Conservation (phyloP, 2,113 vertebrate species). For the Manacus vitellinus region DNA sequence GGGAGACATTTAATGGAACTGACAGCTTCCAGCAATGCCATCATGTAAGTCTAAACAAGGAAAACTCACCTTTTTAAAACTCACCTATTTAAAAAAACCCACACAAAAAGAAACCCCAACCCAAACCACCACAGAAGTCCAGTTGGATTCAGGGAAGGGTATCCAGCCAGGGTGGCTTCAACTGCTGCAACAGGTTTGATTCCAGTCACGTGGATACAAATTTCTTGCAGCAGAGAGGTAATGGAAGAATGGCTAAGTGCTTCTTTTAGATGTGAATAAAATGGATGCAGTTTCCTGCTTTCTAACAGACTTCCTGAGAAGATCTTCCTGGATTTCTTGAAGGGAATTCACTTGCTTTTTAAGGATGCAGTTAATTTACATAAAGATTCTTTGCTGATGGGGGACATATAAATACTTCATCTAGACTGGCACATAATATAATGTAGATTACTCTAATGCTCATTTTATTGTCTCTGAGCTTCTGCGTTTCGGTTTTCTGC, state of each 20-base stretch:
- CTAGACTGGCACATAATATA: neutral
- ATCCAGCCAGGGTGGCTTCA: neutral
- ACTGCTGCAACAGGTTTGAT: neutral
- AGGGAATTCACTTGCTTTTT: neutral
- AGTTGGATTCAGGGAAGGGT: neutral
- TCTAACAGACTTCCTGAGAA: neutral
- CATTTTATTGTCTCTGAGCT: neutral
- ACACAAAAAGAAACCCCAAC: neutral
- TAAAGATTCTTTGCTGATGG: neutral
- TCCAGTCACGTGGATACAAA: neutral
- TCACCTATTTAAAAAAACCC: neutral
- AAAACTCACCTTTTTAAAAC: neutral
- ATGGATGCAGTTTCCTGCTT: neutral
- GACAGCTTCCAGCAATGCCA: neutral
- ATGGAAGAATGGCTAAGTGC: neutral
- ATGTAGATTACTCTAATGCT: neutral
- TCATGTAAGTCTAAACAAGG: neutral
- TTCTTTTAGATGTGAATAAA: neutral
- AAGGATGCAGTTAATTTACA: neutral
- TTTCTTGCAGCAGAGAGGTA: neutral
- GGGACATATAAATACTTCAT: neutral
- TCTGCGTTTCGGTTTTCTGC: neutral
- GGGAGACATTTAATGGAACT: neutral
- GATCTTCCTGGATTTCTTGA: neutral
- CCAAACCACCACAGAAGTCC: neutral